Evolutionary conservation across 2,113 vertebrate species (phyloP).

Genomic region (Furnarius figulus): DNA sequence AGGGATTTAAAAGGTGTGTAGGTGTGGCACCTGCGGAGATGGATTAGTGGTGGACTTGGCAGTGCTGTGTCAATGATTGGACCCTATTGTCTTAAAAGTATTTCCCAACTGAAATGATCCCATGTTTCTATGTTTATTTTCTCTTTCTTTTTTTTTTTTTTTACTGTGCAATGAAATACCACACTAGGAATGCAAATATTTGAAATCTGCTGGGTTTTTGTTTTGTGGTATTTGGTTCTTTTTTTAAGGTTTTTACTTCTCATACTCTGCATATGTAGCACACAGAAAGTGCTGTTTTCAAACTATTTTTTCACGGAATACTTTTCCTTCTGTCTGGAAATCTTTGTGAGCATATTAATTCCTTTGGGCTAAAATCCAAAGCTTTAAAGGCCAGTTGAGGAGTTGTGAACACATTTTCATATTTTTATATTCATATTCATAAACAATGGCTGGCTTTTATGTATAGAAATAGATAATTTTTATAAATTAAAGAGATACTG

Average conservation of each 20-base stretch:
- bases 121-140: neutral
- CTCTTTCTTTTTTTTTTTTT: neutral
- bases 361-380: neutral
- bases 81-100: neutral
- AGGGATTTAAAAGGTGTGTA: neutral
- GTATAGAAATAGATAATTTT: neutral
- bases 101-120: neutral
- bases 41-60: neutral
- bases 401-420: neutral
- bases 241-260: neutral
- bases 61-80: neutral
- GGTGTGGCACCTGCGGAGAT: neutral
- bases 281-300: neutral
- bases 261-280: neutral
- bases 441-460: neutral
- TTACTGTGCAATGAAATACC: neutral
- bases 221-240: neutral
- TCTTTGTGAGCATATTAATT: neutral
- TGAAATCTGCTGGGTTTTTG: neutral
- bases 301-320: neutral
- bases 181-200: neutral
- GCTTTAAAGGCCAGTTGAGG: neutral
- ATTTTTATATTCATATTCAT: neutral
- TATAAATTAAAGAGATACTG: neutral
- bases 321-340: neutral